Evolutionary conservation across 2,888 invertebrate species (phyloP), one percentile per base, ranked within the genome.

Genomic region (Ochropleura plecta): DNA sequence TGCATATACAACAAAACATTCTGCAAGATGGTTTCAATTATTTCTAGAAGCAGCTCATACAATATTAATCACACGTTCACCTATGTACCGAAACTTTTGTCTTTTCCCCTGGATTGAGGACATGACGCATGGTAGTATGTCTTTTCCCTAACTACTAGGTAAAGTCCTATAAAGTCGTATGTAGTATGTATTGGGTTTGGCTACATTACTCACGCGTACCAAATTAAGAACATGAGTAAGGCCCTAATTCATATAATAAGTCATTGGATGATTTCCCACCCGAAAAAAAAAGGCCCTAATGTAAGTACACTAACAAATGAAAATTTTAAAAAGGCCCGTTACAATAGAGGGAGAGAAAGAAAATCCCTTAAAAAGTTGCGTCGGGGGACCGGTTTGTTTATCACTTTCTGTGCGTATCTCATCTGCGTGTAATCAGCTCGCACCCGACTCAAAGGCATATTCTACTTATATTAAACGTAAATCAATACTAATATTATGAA

Each of bases 11-110:
- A 42, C 18, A 18, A 16, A 55, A 30, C 10, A 18, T 18, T 62
- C n/a, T n/a, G 3, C 7, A 10, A 18, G 60, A 18, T 5, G 10
- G 18, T 60, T 44, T 12, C 6, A 51, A 53, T 75, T 18, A 44
- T 49, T 67, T 76, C 16, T 51, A 59, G 44, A 66, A 51, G 46
- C 14, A 49, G 51, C 40, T 46, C 6, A n/a, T 44, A n/a, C 10
- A 14, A 48, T 30, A 40, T 53, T 48, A 8, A 55, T 48, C 5
- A 20, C 14, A 59, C 16, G 9, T 59, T 30, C 30, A 71, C 18
- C 18, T n/a, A 55, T 40, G 10, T 48, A 53, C 40, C 20, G 12
- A 20, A 74, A 12, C 40, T 42, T 18, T 63, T 8, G 42, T 55
- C 42, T 30, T 48, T 42, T 10, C 18, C 48, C n/a, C 30, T 76